Conservation (phyloP, 2,888 invertebrate species). For the Pyrochroa serraticornis region DNA sequence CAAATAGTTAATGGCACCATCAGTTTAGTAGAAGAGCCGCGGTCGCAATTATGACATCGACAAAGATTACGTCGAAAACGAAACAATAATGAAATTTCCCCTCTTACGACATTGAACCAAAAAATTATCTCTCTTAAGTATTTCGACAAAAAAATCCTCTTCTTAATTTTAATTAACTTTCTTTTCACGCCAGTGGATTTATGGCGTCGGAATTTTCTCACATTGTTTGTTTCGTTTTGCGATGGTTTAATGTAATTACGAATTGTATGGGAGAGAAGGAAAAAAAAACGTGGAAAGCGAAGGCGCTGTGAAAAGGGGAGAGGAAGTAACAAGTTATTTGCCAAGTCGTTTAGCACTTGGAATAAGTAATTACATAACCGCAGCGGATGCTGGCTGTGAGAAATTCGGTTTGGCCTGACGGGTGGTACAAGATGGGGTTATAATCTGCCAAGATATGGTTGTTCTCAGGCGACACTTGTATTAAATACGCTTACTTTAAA, state of each 20-base stretch:
- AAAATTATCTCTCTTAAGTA: conserved; percentile 23
- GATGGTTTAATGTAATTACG: conserved; percentile 32
- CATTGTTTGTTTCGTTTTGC: conserved; percentile 35
- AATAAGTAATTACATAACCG: conserved; percentile 48
- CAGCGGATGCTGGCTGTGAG: conserved; percentile 38
- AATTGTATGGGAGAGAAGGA: conserved; percentile 18
- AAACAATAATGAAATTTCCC: conserved; percentile 5
- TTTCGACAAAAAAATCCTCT: conserved; percentile 17
- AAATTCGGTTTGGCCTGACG: conserved; percentile 36
- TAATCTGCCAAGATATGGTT: conserved; percentile 27
- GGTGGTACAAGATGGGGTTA: conserved; percentile 29
- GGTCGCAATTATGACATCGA: no score
- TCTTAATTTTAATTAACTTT: conserved; percentile 36
- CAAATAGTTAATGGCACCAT: no score
- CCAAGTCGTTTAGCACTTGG: conserved; percentile 47
- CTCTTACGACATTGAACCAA: neutral
- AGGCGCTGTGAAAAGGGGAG: conserved; percentile 20
- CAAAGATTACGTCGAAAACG: conserved; percentile 1
- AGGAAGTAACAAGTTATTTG: conserved; percentile 48
- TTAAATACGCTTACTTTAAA: conserved; percentile 23
- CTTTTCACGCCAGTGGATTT: conserved; percentile 29
- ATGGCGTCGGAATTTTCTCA: conserved; percentile 30
- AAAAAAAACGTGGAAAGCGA: conserved; percentile 25
- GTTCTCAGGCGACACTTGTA: conserved; percentile 23
- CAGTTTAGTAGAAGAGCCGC: no score